Percentiles rank a stretch among this genome's conserved stretches.
Evolutionary conservation across 2,888 invertebrate species (phyloP).

Genomic region (Orgyia antiqua): DNA sequence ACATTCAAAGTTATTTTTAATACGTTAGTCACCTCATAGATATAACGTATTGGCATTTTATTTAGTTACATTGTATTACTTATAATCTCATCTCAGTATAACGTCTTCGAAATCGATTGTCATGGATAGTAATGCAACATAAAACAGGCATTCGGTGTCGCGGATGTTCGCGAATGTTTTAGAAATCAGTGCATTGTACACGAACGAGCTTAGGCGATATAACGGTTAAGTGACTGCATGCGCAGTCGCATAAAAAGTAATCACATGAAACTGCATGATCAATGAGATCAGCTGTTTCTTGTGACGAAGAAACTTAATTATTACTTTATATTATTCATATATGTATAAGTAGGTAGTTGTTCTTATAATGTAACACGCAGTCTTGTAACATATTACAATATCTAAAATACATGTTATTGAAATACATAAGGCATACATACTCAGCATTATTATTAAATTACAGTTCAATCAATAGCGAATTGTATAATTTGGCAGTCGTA

Average conservation of each 20-base stretch:
- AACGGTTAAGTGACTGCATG: slow-evolving; percentile 35
- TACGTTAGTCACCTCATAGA: slow-evolving; percentile 12
- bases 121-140: slow-evolving; percentile 31
- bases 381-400: too few species aligned
- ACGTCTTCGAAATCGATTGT: slow-evolving; percentile 11
- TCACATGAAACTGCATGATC: slow-evolving; percentile 46
- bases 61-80: background rate
- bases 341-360: too few species aligned
- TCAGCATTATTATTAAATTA: too few species aligned
- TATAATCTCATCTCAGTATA: slow-evolving; percentile 5
- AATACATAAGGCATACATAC: too few species aligned
- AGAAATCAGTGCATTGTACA: slow-evolving; percentile 57
- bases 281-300: slow-evolving; percentile 61
- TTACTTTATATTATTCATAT: too few species aligned
- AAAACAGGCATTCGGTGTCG: slow-evolving; percentile 55
- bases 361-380: too few species aligned
- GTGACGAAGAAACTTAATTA: too few species aligned
- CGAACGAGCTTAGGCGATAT: slow-evolving; percentile 45
- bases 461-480: too few species aligned
- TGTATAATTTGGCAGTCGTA: too few species aligned
- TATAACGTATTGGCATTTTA: background rate
- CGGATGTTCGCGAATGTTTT: slow-evolving; percentile 50
- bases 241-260: slow-evolving; percentile 37
- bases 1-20: slow-evolving; percentile 19
- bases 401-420: too few species aligned